Evolutionary conservation across 2,888 invertebrate species (phyloP).

Genomic region (Stictocephala bisonia): DNA sequence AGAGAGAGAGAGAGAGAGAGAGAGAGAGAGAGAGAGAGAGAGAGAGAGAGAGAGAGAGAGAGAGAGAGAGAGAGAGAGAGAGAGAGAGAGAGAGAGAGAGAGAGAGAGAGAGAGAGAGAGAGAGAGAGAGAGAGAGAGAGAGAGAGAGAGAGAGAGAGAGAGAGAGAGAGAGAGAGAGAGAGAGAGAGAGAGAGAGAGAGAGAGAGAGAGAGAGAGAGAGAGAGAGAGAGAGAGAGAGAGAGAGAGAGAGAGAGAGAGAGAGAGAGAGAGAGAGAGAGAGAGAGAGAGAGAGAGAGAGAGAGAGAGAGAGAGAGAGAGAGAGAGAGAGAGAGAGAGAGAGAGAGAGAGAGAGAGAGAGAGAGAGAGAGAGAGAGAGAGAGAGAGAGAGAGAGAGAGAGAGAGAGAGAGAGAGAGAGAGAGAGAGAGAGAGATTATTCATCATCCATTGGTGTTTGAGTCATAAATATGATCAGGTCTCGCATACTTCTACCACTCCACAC

Average conservation of each 20-base stretch:
- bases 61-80: not conserved
- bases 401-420: too few relatives aligned
- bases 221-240: not conserved
- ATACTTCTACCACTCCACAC: too few relatives aligned
- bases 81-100: not conserved
- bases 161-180: constrained; percentile 4
- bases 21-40: not conserved
- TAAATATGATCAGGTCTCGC: too few relatives aligned
- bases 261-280: constrained; percentile 27
- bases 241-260: constrained; percentile 16
- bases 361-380: too few relatives aligned
- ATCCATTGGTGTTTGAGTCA: too few relatives aligned
- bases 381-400: too few relatives aligned
- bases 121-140: not conserved
- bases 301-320: constrained; percentile 25
- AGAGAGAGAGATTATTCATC: too few relatives aligned
- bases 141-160: not conserved
- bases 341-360: too few relatives aligned
- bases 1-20: not conserved
- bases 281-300: constrained; percentile 30
- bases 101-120: not conserved
- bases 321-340: not conserved
- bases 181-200: not conserved
- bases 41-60: not conserved
- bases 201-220: not conserved